phyloP scores from a whole-genome alignment of 2,113 vertebrate genomes.

The Ginglymostoma cirratum region DNA sequence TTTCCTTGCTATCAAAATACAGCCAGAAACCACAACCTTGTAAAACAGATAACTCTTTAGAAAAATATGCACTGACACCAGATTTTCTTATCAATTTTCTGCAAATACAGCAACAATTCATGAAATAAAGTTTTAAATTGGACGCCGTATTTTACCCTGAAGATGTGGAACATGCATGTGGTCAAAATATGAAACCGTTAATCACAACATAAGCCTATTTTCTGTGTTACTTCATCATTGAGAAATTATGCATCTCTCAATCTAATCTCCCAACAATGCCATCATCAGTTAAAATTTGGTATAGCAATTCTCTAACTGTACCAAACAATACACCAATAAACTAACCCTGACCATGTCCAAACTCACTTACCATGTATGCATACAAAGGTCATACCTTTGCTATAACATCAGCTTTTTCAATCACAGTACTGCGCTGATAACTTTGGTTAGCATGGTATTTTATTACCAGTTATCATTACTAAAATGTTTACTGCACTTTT shows the following conservation, averaged over 20 bases:
- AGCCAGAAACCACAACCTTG: neutral
- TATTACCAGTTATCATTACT: neutral
- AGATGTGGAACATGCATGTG: neutral
- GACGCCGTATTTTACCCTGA: neutral
- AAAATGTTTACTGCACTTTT: neutral
- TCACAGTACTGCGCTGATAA: neutral
- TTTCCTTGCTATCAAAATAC: neutral
- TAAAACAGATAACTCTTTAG: neutral
- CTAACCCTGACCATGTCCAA: neutral
- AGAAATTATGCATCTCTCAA: neutral
- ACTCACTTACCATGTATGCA: neutral
- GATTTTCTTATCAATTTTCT: neutral
- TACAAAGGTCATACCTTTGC: neutral
- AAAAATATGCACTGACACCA: neutral
- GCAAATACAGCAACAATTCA: neutral
- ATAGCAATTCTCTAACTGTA: neutral
- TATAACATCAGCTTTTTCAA: neutral
- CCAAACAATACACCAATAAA: neutral
- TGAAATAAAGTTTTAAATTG: neutral
- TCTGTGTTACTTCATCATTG: neutral
- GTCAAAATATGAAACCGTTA: neutral
- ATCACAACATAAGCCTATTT: neutral
- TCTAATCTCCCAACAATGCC: constrained; percentile 18
- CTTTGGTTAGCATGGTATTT: neutral
- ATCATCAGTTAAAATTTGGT: constrained; percentile 29